Percentiles rank a stretch among this genome's conserved stretches.
phyloP scores from a whole-genome alignment of 2,113 vertebrate genomes.

The Elephantulus edwardii region DNA sequence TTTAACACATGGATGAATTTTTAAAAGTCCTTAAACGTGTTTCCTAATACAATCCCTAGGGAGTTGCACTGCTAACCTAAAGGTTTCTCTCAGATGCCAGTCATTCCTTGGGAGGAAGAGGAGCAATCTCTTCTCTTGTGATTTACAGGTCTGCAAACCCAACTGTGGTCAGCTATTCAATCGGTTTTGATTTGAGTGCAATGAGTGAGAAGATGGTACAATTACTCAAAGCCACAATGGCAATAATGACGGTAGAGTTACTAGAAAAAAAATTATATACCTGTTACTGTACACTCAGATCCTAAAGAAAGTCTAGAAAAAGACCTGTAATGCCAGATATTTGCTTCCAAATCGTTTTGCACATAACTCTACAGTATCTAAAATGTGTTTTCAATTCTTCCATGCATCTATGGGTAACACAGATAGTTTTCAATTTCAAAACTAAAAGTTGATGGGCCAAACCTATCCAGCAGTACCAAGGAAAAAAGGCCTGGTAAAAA shows the following conservation, averaged over 20 bases:
- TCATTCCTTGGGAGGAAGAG: too few relatives aligned
- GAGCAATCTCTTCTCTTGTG: too few relatives aligned
- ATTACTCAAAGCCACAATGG: not conserved
- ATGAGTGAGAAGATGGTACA: not conserved
- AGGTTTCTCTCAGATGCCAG: too few relatives aligned
- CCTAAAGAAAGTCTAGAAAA: not conserved
- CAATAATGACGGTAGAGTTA: not conserved
- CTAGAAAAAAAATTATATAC: not conserved
- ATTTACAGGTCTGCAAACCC: too few relatives aligned
- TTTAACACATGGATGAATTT: not conserved
- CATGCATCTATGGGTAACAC: too few relatives aligned
- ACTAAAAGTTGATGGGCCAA: too few relatives aligned
- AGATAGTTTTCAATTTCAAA: too few relatives aligned
- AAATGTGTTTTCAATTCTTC: slow-evolving; percentile 42
- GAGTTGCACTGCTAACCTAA: too few relatives aligned
- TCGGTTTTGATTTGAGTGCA: too few relatives aligned
- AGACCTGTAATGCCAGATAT: not conserved
- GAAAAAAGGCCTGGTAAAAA: too few relatives aligned
- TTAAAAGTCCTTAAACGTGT: not conserved
- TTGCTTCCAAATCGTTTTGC: slow-evolving; percentile 44
- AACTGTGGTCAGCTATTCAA: too few relatives aligned
- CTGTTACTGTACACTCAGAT: not conserved
- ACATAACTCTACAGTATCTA: slow-evolving; percentile 12
- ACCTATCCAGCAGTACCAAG: too few relatives aligned
- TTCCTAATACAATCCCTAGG: not conserved